Evolutionary conservation across 1,140 invertebrate genomes (phyloP).

Genomic region (Bombus turneri): DNA sequence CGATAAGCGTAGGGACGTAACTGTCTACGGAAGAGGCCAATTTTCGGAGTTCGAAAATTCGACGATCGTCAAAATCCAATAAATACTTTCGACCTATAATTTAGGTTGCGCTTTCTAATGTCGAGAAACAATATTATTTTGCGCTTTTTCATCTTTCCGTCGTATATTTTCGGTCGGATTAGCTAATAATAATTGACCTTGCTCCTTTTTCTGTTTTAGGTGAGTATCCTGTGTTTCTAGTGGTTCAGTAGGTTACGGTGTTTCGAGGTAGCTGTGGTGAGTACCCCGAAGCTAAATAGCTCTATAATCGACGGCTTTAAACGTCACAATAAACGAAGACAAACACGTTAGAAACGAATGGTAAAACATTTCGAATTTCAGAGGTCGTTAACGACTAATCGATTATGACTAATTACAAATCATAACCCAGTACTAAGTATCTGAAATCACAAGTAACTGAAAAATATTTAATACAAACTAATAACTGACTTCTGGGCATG

Average conservation of each 20-base stretch:
- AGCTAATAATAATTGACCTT: background rate
- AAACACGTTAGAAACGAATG: no score
- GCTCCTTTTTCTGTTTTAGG: slow-evolving; percentile 59
- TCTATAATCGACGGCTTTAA: no score
- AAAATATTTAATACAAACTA: no score
- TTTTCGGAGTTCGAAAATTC: slow-evolving; percentile 25
- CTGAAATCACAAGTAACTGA: no score
- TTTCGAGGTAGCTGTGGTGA: slow-evolving; percentile 10
- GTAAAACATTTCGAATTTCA: no score
- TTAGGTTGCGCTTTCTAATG: background rate
- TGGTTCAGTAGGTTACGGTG: background rate
- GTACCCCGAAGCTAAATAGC: background rate
- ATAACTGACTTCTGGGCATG: no score
- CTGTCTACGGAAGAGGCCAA: slow-evolving; percentile 44
- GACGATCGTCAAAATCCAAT: background rate
- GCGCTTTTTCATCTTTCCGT: background rate
- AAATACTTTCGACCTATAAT: slow-evolving; percentile 14
- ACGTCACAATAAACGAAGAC: no score
- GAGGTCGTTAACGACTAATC: no score
- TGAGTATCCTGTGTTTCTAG: slow-evolving; percentile 50
- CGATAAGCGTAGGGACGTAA: background rate
- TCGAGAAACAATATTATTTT: background rate
- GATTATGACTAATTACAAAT: no score
- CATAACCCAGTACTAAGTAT: no score
- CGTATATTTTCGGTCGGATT: background rate